A percentile compares a stretch with the other conserved stretches of the same genome.
Conservation (phyloP, 2,113 vertebrate species). For the Aegypius monachus region DNA sequence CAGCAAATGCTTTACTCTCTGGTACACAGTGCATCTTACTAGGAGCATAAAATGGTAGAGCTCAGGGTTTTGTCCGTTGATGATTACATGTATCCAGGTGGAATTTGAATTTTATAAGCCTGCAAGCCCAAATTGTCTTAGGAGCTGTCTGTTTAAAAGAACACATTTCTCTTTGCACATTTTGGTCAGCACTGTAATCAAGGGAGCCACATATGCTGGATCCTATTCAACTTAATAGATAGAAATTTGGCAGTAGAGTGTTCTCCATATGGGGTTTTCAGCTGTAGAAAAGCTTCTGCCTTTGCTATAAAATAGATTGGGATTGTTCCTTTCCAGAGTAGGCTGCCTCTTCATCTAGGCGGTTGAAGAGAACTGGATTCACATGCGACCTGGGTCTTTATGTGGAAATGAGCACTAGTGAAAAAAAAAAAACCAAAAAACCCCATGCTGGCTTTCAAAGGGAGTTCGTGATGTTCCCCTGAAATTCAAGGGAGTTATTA, state of each 20-base stretch:
- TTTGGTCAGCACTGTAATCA: slow-evolving; percentile 30
- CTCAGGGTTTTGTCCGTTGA: not conserved
- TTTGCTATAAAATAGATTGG: slow-evolving; percentile 33
- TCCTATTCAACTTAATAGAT: slow-evolving; percentile 50
- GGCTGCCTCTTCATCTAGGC: slow-evolving; percentile 13
- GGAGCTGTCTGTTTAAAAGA: slow-evolving; percentile 8
- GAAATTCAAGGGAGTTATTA: not conserved
- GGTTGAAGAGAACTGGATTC: not conserved
- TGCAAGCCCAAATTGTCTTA: slow-evolving; percentile 2
- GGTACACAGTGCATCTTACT: not conserved
- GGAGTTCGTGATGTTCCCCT: not conserved
- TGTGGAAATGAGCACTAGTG: not conserved
- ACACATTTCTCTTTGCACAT: slow-evolving; percentile 28
- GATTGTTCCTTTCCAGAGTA: slow-evolving; percentile 19
- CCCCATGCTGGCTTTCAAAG: not conserved
- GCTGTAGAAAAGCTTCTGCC: slow-evolving; percentile 52
- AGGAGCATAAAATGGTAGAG: not conserved
- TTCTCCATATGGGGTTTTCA: slow-evolving; percentile 60
- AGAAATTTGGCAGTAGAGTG: slow-evolving; percentile 55
- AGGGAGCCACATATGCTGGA: slow-evolving; percentile 54
- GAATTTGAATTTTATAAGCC: slow-evolving; percentile 6
- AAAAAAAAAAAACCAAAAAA: not conserved
- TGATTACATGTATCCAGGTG: not conserved
- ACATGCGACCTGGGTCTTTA: not conserved
- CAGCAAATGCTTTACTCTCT: not conserved